phyloP scores from a whole-genome alignment of 2,888 invertebrate genomes.

The Chloromyia formosa region DNA sequence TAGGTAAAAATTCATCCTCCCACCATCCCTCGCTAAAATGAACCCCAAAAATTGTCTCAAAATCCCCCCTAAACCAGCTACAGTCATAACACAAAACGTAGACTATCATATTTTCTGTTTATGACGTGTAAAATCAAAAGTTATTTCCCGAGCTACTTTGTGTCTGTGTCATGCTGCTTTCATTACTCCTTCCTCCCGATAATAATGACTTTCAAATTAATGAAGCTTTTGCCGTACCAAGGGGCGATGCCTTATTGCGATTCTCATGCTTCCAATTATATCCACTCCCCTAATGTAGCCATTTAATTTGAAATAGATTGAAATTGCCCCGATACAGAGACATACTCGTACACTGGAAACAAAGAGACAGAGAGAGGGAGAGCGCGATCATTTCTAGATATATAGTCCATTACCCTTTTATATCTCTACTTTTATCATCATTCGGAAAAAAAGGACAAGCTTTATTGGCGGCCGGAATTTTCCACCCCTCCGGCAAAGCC shows the following conservation, averaged over 20 bases:
- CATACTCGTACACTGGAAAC: too few species aligned
- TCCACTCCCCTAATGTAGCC: slow-evolving; percentile 6
- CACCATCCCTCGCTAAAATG: too few species aligned
- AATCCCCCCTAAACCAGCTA: too few species aligned
- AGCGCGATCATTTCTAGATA: not conserved
- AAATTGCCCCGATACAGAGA: not conserved
- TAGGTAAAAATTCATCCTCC: too few species aligned
- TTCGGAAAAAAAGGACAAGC: not conserved
- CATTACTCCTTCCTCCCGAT: not conserved
- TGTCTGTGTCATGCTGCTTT: not conserved
- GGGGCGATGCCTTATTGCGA: not conserved
- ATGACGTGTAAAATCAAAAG: slow-evolving; percentile 37
- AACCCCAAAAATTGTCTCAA: too few species aligned
- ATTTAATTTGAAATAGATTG: slow-evolving; percentile 37
- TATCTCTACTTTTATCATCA: slow-evolving; percentile 14
- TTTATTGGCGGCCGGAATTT: not conserved
- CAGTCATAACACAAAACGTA: not conserved
- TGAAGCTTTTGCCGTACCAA: not conserved
- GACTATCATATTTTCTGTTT: slow-evolving; percentile 22
- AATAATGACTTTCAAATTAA: not conserved
- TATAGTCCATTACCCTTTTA: slow-evolving; percentile 10
- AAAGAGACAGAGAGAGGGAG: not conserved
- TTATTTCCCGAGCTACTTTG: slow-evolving; percentile 23
- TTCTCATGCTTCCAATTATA: too few species aligned
- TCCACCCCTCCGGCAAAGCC: not conserved